Evolutionary conservation across 2,888 invertebrate species (phyloP).

Genomic region (Palloptera scutellata): DNA sequence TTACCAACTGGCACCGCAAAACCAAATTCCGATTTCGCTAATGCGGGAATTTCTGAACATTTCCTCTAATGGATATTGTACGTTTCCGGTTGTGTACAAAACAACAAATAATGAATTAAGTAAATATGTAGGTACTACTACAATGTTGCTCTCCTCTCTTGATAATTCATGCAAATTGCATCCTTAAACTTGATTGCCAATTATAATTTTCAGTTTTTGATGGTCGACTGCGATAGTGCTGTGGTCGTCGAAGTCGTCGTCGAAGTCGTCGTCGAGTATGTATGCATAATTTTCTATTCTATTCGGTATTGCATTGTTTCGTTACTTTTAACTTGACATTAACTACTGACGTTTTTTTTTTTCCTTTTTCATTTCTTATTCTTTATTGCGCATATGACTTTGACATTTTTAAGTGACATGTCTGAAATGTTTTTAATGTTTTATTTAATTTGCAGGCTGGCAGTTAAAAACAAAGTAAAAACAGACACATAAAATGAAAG

Average conservation of each 20-base stretch:
- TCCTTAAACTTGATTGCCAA: constrained; percentile 43
- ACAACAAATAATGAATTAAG: not conserved
- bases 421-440: constrained; percentile 23
- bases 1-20: not conserved
- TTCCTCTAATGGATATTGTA: no score
- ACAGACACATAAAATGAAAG: not conserved
- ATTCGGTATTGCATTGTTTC: constrained; percentile 4
- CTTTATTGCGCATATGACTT: constrained; percentile 26
- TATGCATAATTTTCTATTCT: not conserved
- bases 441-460: no score
- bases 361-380: not conserved
- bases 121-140: constrained; percentile 1
- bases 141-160: constrained; percentile 25
- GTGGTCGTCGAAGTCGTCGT: no score
- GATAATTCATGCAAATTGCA: constrained; percentile 52
- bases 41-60: no score
- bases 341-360: not conserved
- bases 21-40: not conserved
- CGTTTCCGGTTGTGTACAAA: no score
- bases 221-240: not conserved
- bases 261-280: not conserved
- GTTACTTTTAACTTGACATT: constrained; percentile 31
- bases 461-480: not conserved
- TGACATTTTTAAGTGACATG: constrained; percentile 32
- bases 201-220: constrained; percentile 6